Percentiles rank a stretch among this genome's conserved stretches.
These are phyloP conservation scores for Pectinophora gossypiella DNA, from an alignment of 1,140 invertebrate genomes.

Conservation along the genomic window DNA sequence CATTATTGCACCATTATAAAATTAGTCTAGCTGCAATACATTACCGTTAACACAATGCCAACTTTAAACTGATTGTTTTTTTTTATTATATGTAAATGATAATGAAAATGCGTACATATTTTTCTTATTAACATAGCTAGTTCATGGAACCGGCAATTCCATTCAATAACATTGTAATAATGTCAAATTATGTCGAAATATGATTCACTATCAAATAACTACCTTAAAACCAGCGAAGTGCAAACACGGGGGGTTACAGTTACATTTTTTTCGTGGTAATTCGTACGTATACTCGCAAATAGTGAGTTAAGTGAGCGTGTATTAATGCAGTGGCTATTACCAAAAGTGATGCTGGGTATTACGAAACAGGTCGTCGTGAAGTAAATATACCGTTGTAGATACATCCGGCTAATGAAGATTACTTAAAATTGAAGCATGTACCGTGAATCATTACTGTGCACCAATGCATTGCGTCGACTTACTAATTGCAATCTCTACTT, in stretches of 20 bases:
- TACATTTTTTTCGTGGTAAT: constrained; percentile 55
- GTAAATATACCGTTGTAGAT: constrained; percentile 5
- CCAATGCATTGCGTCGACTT: not conserved
- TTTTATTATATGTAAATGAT: no score
- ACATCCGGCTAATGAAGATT: constrained; percentile 6
- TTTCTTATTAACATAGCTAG: no score
- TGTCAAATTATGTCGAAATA: constrained; percentile 27
- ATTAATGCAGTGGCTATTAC: constrained; percentile 32
- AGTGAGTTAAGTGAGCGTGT: constrained; percentile 24
- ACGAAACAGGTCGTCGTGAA: constrained; percentile 19
- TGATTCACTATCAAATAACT: constrained; percentile 41
- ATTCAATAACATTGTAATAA: constrained; percentile 24
- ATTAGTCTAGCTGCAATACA: constrained; percentile 24
- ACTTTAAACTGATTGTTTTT: no score
- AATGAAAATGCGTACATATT: no score
- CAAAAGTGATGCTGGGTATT: constrained; percentile 36
- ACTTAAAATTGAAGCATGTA: constrained; percentile 1
- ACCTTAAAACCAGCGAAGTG: constrained; percentile 54
- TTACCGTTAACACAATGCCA: no score
- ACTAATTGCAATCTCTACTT: not conserved
- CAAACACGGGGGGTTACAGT: constrained; percentile 54
- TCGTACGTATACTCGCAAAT: constrained; percentile 41
- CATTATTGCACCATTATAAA: constrained; percentile 41
- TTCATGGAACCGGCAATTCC: no score
- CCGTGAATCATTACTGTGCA: not conserved